Evolutionary conservation across 1,140 invertebrate species (phyloP).

Genomic region (Musca domestica): DNA sequence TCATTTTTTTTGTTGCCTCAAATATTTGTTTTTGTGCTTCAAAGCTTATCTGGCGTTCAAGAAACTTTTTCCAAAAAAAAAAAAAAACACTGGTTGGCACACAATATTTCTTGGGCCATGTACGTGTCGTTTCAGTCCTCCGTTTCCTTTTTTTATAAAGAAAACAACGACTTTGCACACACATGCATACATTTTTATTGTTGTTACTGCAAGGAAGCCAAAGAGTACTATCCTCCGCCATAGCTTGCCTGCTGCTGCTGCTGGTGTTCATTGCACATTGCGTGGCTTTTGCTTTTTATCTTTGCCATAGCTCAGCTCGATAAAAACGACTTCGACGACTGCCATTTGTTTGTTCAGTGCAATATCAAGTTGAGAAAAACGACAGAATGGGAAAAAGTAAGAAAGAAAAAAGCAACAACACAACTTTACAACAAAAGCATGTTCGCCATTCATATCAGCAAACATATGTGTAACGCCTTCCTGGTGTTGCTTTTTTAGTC

Average conservation of each 20-base stretch:
- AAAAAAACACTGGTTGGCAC: no score
- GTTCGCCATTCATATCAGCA: not conserved
- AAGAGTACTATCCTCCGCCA: no score
- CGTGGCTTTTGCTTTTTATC: no score
- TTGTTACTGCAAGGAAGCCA: no score
- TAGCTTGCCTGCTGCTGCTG: not conserved
- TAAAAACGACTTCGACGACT: not conserved
- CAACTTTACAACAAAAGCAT: not conserved
- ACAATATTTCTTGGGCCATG: not conserved
- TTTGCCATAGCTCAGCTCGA: no score
- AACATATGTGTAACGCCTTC: conserved; percentile 10
- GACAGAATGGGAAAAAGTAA: not conserved
- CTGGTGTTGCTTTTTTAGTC: not conserved
- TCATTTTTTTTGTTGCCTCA: not conserved
- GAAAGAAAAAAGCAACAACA: not conserved
- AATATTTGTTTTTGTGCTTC: not conserved
- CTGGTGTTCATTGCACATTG: no score
- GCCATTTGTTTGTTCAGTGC: conserved; percentile 19
- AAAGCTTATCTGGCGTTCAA: conserved; percentile 14
- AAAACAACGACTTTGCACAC: no score
- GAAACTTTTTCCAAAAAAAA: not conserved
- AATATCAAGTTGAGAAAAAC: not conserved
- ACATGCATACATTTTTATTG: no score
- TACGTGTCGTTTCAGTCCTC: not conserved
- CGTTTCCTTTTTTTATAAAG: not conserved